These are phyloP conservation scores for Parapristionchus giblindavisi DNA, from an alignment of 2,888 invertebrate species.

Conservation along the genomic window DNA sequence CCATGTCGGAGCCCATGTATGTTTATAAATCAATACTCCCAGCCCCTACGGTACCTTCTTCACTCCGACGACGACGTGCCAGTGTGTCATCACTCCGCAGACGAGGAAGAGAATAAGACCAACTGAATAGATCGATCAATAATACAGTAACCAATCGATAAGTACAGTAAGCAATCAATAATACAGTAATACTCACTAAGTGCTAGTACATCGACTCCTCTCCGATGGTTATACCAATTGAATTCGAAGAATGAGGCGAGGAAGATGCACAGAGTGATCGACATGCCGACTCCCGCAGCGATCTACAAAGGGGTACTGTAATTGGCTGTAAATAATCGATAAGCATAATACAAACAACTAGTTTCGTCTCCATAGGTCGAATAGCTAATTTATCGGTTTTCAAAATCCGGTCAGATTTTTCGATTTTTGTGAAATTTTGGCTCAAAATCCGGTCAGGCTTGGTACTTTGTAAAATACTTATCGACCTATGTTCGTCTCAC, in stretches of 20 bases:
- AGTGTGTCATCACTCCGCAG: constrained; percentile 58
- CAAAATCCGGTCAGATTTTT: too few relatives aligned
- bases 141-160: not conserved
- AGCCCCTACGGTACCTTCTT: constrained; percentile 28
- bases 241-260: constrained; percentile 66
- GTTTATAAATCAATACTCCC: not conserved
- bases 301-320: constrained; percentile 39
- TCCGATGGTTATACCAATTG: constrained; percentile 63
- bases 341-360: too few relatives aligned
- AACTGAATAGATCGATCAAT: constrained; percentile 44
- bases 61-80: constrained; percentile 47
- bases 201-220: constrained; percentile 61
- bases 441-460: too few relatives aligned
- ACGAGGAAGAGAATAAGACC: constrained; percentile 58
- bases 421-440: too few relatives aligned
- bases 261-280: constrained; percentile 60
- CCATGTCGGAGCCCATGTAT: too few relatives aligned
- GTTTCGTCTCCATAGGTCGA: too few relatives aligned
- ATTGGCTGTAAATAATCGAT: too few relatives aligned
- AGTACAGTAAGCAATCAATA: not conserved
- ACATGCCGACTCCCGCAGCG: constrained; percentile 55
- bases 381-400: too few relatives aligned
- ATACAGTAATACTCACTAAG: constrained; percentile 41
- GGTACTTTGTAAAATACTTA: too few relatives aligned
- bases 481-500: too few relatives aligned